Conservation (phyloP, 1,140 invertebrate species). For the Formica selysi region DNA sequence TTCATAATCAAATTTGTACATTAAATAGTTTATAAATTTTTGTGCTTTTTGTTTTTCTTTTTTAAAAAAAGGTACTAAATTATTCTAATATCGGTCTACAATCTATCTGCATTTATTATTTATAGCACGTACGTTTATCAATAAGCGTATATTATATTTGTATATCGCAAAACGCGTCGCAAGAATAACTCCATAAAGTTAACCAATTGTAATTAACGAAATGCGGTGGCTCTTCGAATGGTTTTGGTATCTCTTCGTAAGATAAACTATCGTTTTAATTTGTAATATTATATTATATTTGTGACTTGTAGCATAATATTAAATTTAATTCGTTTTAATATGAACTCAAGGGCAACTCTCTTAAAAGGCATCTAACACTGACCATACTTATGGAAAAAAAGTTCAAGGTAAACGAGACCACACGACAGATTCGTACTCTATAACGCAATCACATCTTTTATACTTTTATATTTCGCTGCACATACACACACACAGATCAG, state of each 20-base stretch:
- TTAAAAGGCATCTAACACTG: conserved; percentile 48
- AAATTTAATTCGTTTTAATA: conserved; percentile 37
- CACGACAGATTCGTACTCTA: conserved; percentile 11
- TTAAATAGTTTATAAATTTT: conserved; percentile 6
- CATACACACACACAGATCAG: neutral
- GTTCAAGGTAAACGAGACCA: conserved; percentile 53
- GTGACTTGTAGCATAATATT: too few relatives aligned
- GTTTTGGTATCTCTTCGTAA: neutral
- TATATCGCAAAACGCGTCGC: conserved; percentile 11
- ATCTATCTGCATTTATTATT: conserved; percentile 11
- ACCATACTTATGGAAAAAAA: conserved; percentile 53
- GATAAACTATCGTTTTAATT: neutral
- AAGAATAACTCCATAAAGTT: conserved; percentile 20
- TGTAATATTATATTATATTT: neutral
- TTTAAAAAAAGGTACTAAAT: conserved; percentile 47
- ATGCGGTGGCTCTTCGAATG: conserved; percentile 12
- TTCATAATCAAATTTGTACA: conserved; percentile 32
- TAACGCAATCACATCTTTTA: conserved; percentile 73
- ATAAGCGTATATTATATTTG: conserved; percentile 3
- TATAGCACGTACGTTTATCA: conserved; percentile 5
- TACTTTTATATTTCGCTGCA: conserved; percentile 79
- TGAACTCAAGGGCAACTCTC: conserved; percentile 17
- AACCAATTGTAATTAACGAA: conserved; percentile 25
- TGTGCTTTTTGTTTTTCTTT: conserved; percentile 13
- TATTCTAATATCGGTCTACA: conserved; percentile 30